These are phyloP conservation scores for Leptobrachium leishanense DNA, from an alignment of 2,113 vertebrate species.

Conservation along the genomic window DNA sequence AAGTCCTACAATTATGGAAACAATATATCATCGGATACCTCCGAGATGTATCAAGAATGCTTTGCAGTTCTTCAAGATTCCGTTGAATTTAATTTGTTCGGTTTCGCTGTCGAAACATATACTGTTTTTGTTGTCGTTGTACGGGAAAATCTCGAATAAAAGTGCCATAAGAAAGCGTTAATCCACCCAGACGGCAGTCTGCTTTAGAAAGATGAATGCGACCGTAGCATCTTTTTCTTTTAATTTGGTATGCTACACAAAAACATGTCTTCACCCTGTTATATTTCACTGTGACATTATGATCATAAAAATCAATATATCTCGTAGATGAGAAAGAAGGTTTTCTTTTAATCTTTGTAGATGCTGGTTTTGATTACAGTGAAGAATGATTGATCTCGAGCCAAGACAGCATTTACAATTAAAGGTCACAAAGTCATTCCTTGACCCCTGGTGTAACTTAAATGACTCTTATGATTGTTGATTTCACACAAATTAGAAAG, in stretches of 20 bases:
- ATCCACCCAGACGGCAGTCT: slow-evolving; percentile 2
- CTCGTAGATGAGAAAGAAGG: slow-evolving; percentile 27
- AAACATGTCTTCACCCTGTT: slow-evolving; percentile 34
- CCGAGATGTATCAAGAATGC: neutral
- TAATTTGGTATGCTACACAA: slow-evolving; percentile 42
- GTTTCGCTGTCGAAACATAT: too few species aligned
- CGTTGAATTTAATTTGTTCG: neutral
- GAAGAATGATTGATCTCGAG: slow-evolving; percentile 35
- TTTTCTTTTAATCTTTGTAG: slow-evolving; percentile 47
- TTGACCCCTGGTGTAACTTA: slow-evolving; percentile 36
- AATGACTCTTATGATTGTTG: slow-evolving; percentile 28
- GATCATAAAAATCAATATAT: slow-evolving; percentile 46
- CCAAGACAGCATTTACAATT: slow-evolving; percentile 27
- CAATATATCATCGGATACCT: too few species aligned
- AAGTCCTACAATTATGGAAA: too few species aligned
- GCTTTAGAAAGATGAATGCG: slow-evolving; percentile 31
- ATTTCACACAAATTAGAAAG: slow-evolving; percentile 36
- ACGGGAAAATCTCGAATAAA: neutral
- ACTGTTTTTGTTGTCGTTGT: too few species aligned
- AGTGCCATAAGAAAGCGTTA: neutral
- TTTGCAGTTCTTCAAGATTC: neutral
- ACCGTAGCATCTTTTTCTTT: slow-evolving; percentile 6
- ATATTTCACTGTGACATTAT: slow-evolving; percentile 48
- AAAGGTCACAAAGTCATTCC: slow-evolving; percentile 34
- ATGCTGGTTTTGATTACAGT: slow-evolving; percentile 44